Evolutionary conservation across 1,140 invertebrate genomes (phyloP), one percentile per base, ranked within the genome.

Genomic region (Drosophila azteca): DNA sequence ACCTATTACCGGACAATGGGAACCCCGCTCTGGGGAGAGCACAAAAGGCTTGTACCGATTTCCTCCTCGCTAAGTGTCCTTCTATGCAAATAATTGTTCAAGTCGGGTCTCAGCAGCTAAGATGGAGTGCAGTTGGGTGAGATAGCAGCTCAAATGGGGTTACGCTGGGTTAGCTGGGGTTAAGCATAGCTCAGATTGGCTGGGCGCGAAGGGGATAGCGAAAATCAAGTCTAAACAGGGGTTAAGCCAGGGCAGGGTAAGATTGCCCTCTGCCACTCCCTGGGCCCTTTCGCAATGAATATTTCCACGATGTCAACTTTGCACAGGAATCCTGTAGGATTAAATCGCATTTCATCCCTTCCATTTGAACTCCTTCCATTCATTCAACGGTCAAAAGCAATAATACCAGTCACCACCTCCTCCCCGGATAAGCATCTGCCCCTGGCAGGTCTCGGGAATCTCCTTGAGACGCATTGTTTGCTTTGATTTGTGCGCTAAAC

Each of bases 1-100:
- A 43, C 20, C 66, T 66, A 70, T 70, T 70, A 70, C 52, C 45
- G 65, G 67, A 70, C 67, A 70, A 70, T 70, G 45, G 52, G n/a
- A 39, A 39, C 35, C 11, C 4, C 35, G 20, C 35, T 39, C 24
- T 9, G 9, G 5, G 51, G 8, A 20, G 20, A 48, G 44, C 20
- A 22, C 6, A 20, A 44, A 7, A 35, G 11, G 17, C n/a, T 45
- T 63, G 44, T 46, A 46, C 59, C 58, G 15, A 20, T 52, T 52
- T 35, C 50, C 9, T 15, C 31, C 51, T 11, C 51, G 17, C 51
- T 41, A 53, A 64, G 61, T 64, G 61, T 64, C 54, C 20, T 64
- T 46, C 61, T 53, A 70, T 50, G 65, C 64, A 69, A 69, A 70
- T 58, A 68, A 70, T 39, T 50, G 35, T 57, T 39, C 44, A 54